Percentiles rank a stretch among this genome's conserved stretches.
Conservation (phyloP, 2,888 invertebrate species). For the Megamerina dolium region DNA sequence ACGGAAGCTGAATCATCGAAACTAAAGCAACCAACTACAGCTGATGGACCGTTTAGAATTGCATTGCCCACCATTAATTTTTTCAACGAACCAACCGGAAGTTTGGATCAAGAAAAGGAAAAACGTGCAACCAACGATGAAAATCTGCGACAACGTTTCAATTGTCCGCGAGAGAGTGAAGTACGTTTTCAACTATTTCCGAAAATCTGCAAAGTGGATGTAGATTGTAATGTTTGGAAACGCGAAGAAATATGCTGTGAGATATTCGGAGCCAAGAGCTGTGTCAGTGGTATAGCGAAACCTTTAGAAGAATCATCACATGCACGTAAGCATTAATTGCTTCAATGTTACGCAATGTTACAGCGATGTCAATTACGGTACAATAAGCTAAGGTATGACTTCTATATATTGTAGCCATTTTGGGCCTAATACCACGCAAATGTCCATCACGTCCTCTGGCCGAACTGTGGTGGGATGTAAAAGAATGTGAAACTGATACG, state of each 20-base stretch:
- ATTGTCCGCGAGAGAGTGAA: constrained; percentile 50
- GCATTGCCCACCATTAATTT: constrained; percentile 37
- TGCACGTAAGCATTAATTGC: constrained; percentile 31
- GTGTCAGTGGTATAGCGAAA: constrained; percentile 57
- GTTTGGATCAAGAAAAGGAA: constrained; percentile 16
- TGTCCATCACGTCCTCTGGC: constrained; percentile 65
- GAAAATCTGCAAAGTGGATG: constrained; percentile 41
- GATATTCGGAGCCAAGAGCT: constrained; percentile 52
- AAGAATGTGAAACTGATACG: constrained; percentile 60
- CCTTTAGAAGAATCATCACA: constrained; percentile 50
- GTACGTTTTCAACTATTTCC: constrained; percentile 49
- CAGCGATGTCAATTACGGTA: neutral
- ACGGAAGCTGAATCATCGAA: constrained; percentile 2
- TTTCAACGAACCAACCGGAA: constrained; percentile 15
- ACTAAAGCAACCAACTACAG: constrained; percentile 5
- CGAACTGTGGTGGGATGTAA: constrained; percentile 64
- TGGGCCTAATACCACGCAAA: constrained; percentile 64
- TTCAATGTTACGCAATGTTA: neutral
- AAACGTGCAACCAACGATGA: constrained; percentile 38
- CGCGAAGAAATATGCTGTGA: constrained; percentile 46
- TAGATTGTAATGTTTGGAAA: constrained; percentile 44
- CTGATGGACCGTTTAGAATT: constrained; percentile 40
- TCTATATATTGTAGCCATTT: constrained; percentile 52
- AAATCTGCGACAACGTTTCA: constrained; percentile 32
- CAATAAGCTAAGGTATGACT: too few relatives aligned